Percentiles rank a stretch among this genome's conserved stretches.
Evolutionary conservation across 1,140 invertebrate species (phyloP).

Genomic region (Drosophila cardini): DNA sequence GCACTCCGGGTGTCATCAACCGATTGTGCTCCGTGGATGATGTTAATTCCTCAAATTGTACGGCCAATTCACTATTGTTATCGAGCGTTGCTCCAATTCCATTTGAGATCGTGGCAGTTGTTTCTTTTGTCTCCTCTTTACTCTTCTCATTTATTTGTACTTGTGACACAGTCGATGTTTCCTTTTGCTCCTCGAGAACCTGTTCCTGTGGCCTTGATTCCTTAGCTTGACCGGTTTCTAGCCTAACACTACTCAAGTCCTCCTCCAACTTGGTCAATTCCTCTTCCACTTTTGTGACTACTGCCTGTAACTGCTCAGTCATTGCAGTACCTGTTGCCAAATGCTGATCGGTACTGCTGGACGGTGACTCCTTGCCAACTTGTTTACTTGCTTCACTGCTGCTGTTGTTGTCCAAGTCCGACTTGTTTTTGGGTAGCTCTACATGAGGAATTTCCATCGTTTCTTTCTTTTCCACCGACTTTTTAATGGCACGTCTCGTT

Average conservation of each 20-base stretch:
- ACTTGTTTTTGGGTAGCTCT: neutral
- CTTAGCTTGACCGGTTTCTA: neutral
- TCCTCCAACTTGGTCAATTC: neutral
- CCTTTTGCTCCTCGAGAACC: neutral
- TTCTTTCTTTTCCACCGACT: neutral
- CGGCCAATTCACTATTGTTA: neutral
- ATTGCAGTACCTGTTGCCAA: neutral
- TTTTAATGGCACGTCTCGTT: constrained; percentile 3
- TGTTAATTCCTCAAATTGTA: constrained; percentile 58
- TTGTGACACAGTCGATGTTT: neutral
- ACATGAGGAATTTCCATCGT: neutral
- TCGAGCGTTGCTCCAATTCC: neutral
- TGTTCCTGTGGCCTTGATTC: neutral
- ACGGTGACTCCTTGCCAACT: neutral
- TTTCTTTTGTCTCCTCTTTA: neutral
- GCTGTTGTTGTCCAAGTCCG: neutral
- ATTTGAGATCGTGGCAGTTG: constrained; percentile 1
- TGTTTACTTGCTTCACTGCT: neutral
- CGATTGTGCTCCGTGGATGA: constrained; percentile 19
- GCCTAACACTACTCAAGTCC: neutral
- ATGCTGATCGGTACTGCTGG: neutral
- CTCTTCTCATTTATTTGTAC: neutral
- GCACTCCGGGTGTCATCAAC: constrained; percentile 14
- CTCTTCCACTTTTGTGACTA: neutral
- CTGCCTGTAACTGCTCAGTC: neutral